A percentile compares a stretch with the other conserved stretches of the same genome.
phyloP scores from a whole-genome alignment of 2,797 vertebrate genomes.

The Sebastes kiyomatsui region DNA sequence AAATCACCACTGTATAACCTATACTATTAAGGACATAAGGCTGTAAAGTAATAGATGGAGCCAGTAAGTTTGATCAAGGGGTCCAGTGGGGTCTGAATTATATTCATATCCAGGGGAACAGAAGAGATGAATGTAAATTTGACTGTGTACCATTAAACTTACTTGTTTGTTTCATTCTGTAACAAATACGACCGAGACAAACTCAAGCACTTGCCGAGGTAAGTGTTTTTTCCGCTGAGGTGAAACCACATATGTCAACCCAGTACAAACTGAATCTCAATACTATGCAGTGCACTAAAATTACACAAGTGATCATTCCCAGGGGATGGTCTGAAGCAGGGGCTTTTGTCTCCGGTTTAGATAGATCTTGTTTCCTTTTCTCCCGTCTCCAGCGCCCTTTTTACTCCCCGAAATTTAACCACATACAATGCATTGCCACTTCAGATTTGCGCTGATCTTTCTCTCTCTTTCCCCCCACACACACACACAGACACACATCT shows the following conservation, averaged over 20 bases:
- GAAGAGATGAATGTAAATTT: not conserved
- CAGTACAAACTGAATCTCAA: not conserved
- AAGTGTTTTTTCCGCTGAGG: constrained; percentile 14
- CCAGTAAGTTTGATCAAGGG: not conserved
- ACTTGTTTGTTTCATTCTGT: constrained; percentile 1
- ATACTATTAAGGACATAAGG: constrained; percentile 6
- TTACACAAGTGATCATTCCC: not conserved
- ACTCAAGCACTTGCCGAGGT: not conserved
- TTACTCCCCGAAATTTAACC: constrained; percentile 16
- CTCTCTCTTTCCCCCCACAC: not conserved
- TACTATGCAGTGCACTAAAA: not conserved
- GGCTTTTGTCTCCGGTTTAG: not conserved
- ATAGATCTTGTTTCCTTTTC: not conserved
- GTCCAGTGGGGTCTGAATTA: not conserved
- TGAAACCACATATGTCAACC: constrained; percentile 1
- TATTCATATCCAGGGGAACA: not conserved
- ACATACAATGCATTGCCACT: not conserved
- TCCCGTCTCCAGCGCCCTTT: not conserved
- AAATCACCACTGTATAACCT: constrained; percentile 41
- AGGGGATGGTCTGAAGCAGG: not conserved
- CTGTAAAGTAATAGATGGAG: constrained; percentile 24
- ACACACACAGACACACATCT: not conserved
- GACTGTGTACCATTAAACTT: constrained; percentile 1
- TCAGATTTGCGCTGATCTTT: not conserved
- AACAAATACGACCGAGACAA: constrained; percentile 3